A percentile compares a stretch with the other conserved stretches of the same genome.
phyloP scores from a whole-genome alignment of 2,113 vertebrate species.

The Aspidoscelis tigris region DNA sequence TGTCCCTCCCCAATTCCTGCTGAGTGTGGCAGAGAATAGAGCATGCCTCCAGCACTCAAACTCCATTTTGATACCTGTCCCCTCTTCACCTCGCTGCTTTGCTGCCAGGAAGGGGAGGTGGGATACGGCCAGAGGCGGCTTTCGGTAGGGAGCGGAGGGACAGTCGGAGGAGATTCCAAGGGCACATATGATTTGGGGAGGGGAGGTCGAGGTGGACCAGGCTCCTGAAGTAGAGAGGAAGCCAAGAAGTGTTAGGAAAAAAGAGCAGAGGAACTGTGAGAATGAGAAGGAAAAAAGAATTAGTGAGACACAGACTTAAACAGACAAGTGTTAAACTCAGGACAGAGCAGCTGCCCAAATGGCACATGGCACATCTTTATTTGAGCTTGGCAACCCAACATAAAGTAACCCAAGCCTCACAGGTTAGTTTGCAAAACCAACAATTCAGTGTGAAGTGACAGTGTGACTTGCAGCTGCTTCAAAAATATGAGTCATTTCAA shows the following conservation, averaged over 20 bases:
- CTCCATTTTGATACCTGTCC: conserved; percentile 76
- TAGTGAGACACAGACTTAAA: conserved; percentile 60
- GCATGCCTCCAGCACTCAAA: not conserved
- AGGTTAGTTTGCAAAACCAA: not conserved
- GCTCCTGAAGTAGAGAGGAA: conserved; percentile 86
- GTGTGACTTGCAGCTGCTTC: not conserved
- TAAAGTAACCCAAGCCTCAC: not conserved
- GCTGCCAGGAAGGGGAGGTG: conserved; percentile 83
- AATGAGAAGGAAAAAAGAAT: conserved; percentile 71
- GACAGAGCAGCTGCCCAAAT: not conserved
- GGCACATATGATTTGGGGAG: conserved; percentile 95
- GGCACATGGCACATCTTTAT: not conserved
- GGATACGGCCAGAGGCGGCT: conserved; percentile 88
- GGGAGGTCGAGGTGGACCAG: conserved; percentile 92
- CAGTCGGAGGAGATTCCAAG: conserved; percentile 85
- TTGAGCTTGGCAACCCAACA: not conserved
- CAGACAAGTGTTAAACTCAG: not conserved
- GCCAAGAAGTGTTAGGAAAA: conserved; percentile 68
- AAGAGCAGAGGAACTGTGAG: conserved; percentile 71
- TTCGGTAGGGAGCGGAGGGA: conserved; percentile 87
- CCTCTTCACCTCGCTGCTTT: conserved; percentile 81
- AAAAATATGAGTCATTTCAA: conserved; percentile 18
- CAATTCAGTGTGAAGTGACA: not conserved
- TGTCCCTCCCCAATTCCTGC: not conserved
- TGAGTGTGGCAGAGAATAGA: conserved; percentile 27